Evolutionary conservation across 2,888 invertebrate species (phyloP).

Genomic region (Andricus curvator): DNA sequence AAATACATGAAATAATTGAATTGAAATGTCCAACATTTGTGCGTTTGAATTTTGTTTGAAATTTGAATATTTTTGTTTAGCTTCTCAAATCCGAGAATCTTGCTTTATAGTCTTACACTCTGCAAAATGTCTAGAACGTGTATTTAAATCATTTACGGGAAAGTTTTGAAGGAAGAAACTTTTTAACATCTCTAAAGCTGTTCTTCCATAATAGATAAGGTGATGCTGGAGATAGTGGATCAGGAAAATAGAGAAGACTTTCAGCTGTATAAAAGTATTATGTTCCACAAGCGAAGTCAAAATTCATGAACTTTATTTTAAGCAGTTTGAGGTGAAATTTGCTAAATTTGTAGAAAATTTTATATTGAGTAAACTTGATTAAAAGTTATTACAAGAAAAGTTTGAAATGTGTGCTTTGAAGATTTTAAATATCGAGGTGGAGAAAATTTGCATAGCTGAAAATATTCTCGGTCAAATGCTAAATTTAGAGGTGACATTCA

Average conservation of each 20-base stretch:
- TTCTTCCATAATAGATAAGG: neutral
- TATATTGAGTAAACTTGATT: neutral
- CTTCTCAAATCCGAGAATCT: neutral
- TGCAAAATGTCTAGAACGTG: neutral
- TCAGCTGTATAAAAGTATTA: neutral
- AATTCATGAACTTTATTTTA: neutral
- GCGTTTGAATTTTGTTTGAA: too few species aligned
- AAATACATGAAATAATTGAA: too few species aligned
- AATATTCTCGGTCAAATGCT: conserved; percentile 24
- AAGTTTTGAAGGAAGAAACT: neutral
- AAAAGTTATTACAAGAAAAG: neutral
- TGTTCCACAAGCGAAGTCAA: neutral
- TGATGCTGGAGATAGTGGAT: neutral
- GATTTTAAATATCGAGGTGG: neutral
- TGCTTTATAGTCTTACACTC: neutral
- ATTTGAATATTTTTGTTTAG: neutral
- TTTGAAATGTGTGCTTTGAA: neutral
- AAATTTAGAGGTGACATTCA: conserved; percentile 27
- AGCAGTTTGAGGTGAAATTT: neutral
- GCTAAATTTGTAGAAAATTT: neutral
- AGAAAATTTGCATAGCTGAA: conserved; percentile 27
- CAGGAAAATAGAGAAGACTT: neutral
- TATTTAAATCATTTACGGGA: neutral
- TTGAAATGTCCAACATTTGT: too few species aligned
- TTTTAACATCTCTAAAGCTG: neutral